Conservation (phyloP, 92 coral and sea anemone genomes). For the Isaurus tuberculatus region DNA sequence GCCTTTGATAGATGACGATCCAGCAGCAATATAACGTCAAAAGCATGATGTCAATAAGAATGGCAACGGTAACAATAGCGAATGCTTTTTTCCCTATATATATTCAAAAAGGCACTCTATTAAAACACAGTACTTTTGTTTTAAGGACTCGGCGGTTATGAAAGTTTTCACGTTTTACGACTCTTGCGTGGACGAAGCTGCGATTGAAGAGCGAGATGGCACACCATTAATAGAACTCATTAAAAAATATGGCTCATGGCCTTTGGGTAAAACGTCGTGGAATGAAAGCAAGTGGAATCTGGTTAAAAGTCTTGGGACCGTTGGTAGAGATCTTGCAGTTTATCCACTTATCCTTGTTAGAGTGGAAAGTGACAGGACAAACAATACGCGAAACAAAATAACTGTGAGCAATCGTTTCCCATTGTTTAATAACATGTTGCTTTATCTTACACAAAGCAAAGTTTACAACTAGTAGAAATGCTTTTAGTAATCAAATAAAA, state of each 20-base stretch:
- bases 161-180: slow-evolving; percentile 56
- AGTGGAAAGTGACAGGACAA: slow-evolving; percentile 67
- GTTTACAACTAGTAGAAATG: neutral
- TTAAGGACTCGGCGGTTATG: slow-evolving; percentile 53
- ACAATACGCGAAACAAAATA: slow-evolving; percentile 71
- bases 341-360: slow-evolving; percentile 57
- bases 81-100: too few relatives aligned
- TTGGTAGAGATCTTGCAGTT: slow-evolving; percentile 66
- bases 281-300: slow-evolving; percentile 75
- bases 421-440: neutral
- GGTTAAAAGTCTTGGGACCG: slow-evolving; percentile 56
- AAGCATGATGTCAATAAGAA: too few relatives aligned
- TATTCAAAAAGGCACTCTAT: too few relatives aligned
- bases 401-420: slow-evolving; percentile 53
- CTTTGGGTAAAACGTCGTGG: slow-evolving; percentile 50
- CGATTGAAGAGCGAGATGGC: slow-evolving; percentile 34
- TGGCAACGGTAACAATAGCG: too few relatives aligned
- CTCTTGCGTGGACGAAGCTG: slow-evolving; percentile 49
- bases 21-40: too few relatives aligned
- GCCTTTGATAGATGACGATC: too few relatives aligned
- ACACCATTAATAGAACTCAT: slow-evolving; percentile 47
- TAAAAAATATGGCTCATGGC: slow-evolving; percentile 52
- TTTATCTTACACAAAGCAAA: neutral
- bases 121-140: too few relatives aligned
- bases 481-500: neutral